Conservation (phyloP, 2,113 vertebrate species). For the Coracopsis vasa region DNA sequence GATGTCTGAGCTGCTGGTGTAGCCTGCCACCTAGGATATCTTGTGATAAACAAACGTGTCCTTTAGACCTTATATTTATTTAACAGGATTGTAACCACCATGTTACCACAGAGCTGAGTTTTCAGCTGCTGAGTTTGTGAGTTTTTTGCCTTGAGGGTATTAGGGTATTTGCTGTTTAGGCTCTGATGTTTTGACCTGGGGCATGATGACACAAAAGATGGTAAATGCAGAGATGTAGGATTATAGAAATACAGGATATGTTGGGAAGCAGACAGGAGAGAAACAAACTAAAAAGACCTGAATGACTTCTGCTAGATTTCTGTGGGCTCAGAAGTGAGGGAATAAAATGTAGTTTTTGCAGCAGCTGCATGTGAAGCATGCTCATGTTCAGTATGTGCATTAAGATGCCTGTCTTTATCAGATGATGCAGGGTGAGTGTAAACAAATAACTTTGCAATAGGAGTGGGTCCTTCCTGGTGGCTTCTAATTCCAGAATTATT, state of each 20-base stretch:
- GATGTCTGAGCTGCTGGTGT: not conserved
- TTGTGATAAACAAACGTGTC: conserved; percentile 7
- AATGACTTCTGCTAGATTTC: not conserved
- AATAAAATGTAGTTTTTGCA: not conserved
- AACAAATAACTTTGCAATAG: not conserved
- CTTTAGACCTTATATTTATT: conserved; percentile 60
- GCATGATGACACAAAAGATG: fast-evolving
- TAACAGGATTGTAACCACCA: not conserved
- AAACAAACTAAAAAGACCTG: not conserved
- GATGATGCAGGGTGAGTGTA: not conserved
- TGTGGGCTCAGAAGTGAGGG: not conserved
- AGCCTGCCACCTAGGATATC: not conserved
- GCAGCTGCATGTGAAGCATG: not conserved
- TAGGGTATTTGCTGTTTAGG: not conserved
- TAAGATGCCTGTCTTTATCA: not conserved
- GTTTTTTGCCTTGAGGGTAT: not conserved
- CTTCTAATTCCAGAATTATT: not conserved
- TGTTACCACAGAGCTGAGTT: not conserved
- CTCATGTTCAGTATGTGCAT: fast-evolving
- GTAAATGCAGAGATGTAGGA: not conserved
- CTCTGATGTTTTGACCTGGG: not conserved
- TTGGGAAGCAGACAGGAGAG: not conserved
- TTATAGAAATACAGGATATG: not conserved
- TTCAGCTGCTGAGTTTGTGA: conserved; percentile 30
- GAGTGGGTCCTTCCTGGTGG: not conserved